Conservation (phyloP, 2,797 vertebrate species). For the Sebastes itinus region DNA sequence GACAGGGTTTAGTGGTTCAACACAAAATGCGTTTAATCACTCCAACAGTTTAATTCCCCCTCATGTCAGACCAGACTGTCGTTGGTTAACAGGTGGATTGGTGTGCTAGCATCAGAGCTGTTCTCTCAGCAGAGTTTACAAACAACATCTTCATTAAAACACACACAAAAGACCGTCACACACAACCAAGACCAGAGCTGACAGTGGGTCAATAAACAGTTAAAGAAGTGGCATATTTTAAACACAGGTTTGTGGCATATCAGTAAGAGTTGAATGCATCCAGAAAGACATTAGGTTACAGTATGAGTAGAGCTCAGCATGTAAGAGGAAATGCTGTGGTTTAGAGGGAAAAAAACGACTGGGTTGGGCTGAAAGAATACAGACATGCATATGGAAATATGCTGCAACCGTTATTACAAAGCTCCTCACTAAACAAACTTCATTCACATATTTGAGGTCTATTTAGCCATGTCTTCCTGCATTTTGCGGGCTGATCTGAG, state of each 20-base stretch:
- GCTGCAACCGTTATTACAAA: slow-evolving; percentile 6
- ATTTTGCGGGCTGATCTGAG: slow-evolving; percentile 86
- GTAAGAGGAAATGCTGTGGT: background rate
- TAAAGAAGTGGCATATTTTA: slow-evolving; percentile 18
- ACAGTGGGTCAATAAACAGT: slow-evolving; percentile 3
- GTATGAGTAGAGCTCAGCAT: background rate
- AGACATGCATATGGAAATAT: background rate
- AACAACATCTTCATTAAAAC: slow-evolving; percentile 66
- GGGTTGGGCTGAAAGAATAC: background rate
- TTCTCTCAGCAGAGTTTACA: slow-evolving; percentile 61
- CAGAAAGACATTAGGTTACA: background rate
- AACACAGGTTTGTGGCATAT: background rate
- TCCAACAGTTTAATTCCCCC: slow-evolving; percentile 13
- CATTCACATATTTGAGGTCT: slow-evolving; percentile 23
- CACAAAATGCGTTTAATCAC: background rate
- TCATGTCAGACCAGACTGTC: background rate
- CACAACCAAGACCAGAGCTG: background rate
- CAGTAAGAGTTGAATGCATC: background rate
- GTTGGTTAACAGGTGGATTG: background rate
- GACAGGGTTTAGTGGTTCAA: slow-evolving; percentile 4
- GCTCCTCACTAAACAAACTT: slow-evolving; percentile 1
- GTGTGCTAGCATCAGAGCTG: slow-evolving; percentile 60
- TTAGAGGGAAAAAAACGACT: background rate
- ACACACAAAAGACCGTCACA: slow-evolving; percentile 22
- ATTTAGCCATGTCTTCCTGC: slow-evolving; percentile 18